Evolutionary conservation across 2,113 vertebrate species (phyloP).

Genomic region (Mixornis gularis): DNA sequence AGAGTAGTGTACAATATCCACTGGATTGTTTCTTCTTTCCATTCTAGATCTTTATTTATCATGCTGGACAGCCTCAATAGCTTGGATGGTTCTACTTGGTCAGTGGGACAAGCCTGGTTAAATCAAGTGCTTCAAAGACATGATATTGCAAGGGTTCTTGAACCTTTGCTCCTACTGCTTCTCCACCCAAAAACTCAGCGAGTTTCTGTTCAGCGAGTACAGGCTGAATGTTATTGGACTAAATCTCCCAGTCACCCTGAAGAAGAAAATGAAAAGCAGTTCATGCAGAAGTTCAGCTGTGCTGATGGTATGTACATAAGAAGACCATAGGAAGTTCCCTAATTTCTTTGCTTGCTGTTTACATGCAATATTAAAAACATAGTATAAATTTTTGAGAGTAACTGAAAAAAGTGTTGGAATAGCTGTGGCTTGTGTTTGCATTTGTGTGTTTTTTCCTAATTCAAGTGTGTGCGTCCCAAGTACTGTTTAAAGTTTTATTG

Average conservation of each 20-base stretch:
- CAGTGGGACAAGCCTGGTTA: conserved; percentile 94
- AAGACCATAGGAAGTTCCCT: background rate
- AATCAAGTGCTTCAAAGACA: conserved; percentile 97
- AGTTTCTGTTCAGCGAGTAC: conserved; percentile 93
- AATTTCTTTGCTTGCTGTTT: background rate
- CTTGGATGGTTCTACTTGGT: conserved; percentile 90
- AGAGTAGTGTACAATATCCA: background rate
- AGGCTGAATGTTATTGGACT: conserved; percentile 87
- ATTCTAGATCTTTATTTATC: conserved; percentile 90
- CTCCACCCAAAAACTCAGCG: conserved; percentile 97
- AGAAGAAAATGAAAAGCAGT: conserved; percentile 75
- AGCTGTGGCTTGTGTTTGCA: background rate
- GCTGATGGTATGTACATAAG: conserved; percentile 74
- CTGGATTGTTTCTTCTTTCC: background rate
- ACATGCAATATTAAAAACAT: background rate
- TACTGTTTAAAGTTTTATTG: background rate
- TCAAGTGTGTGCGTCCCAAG: background rate
- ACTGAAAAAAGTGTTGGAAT: background rate
- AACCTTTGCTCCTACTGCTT: conserved; percentile 90
- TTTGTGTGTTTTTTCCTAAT: background rate
- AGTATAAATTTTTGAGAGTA: background rate
- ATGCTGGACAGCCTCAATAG: conserved; percentile 96
- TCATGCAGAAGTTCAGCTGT: conserved; percentile 77
- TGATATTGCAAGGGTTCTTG: conserved; percentile 93
- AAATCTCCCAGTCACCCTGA: conserved; percentile 66